Conservation (phyloP, 92 coral and sea anemone species). For the Pocillopora meandrina region DNA sequence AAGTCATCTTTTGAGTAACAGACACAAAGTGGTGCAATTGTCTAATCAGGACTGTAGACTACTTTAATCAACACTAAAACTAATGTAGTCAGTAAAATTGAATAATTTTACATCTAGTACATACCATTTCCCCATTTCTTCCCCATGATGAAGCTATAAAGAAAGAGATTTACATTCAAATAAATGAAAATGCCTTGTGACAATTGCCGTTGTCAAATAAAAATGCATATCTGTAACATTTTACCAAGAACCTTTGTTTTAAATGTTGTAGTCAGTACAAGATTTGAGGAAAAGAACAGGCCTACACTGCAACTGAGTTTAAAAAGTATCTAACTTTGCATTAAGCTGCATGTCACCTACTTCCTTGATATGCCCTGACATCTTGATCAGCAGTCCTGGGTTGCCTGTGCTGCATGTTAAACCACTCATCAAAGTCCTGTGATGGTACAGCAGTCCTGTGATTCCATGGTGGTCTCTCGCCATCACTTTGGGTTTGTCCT, state of each 20-base stretch:
- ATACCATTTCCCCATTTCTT: slow-evolving; percentile 36
- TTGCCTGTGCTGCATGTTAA: slow-evolving; percentile 58
- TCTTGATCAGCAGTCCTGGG: slow-evolving; percentile 11
- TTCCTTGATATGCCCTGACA: slow-evolving; percentile 2
- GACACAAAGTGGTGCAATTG: no score
- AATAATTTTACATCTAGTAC: neutral
- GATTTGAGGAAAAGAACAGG: no score
- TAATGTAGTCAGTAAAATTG: neutral
- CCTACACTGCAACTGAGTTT: no score
- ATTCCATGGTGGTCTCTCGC: slow-evolving; percentile 74
- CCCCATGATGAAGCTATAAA: slow-evolving; percentile 44
- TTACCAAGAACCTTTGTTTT: neutral
- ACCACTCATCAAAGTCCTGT: slow-evolving; percentile 94
- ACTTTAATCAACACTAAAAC: no score
- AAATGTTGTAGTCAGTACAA: neutral
- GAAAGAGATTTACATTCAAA: no score
- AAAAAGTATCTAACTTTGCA: no score
- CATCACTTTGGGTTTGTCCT: slow-evolving; percentile 28
- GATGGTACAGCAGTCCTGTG: slow-evolving; percentile 77
- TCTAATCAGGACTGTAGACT: no score
- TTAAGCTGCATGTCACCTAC: neutral
- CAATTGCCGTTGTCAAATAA: no score
- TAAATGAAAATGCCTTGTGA: no score
- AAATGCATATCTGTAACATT: no score
- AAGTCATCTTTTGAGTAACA: no score